Base-by-base conservation (phyloP, 2,888 invertebrate genomes). In the Dolichomitus sp. region DNA sequence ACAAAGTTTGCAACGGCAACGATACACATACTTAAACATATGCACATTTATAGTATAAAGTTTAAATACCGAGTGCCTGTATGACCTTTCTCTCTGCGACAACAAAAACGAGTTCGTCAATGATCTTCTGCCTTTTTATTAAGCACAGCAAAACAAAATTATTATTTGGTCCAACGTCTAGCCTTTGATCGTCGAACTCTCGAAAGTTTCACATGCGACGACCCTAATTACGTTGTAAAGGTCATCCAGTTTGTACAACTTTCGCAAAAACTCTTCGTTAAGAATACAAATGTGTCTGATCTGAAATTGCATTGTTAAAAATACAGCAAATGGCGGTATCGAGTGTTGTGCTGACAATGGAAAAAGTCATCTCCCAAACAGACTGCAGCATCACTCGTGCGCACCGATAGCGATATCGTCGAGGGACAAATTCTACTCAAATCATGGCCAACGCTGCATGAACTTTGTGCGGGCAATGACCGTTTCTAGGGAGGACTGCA, bases 391-490 rank as follows among this genome's bases (percentile, higher is more conserved):
- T 89, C 95, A 95, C 80, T 95, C 95, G 48, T 96, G 96, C 84
- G 94, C 95, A 52, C 95, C 96, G 0, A 96, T 96, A 84, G 92
- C 91, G 14, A 94, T 96, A 7, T 94, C 95, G 0, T 93, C 94
- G 0, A 93, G 94, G 57, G 96, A 96, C 87, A 93, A 94, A 0
- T 95, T 95, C 88, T 95, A 95, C 88, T 88, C 93, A 9, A 72
- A 92, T n/a, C 90, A 94, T 72, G 94, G 94, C 0, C 93, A 95
- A 79, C 93, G 92, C 14, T 96, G 96, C 87, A 94, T 96, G 85
- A 95, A 95, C 90, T 95, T 95, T 83, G 95, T 96, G 0, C 93
- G 96, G 72, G 95, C 95, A 52, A 94, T 95, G 87, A 95, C 95
- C 0, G 94, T 95, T 0, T 95, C 95, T 0, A 92, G 94, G 74